Evolutionary conservation across 2,888 invertebrate species (phyloP).

Genomic region (Odontocolon sp.): DNA sequence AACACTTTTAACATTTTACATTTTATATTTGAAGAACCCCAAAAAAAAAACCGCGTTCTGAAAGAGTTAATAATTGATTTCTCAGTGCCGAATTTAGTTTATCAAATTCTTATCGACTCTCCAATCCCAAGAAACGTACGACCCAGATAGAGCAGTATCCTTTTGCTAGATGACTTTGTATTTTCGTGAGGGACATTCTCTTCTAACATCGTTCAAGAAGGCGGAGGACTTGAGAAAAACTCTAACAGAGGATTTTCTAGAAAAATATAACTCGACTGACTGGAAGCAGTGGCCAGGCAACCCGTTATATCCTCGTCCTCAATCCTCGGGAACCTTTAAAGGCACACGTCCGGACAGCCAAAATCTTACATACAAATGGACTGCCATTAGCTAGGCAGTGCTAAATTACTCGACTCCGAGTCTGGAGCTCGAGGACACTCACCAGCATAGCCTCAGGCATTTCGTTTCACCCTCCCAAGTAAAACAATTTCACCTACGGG

Average conservation of each 20-base stretch:
- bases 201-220: too few species aligned
- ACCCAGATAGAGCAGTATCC: too few species aligned
- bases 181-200: too few species aligned
- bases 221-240: neutral
- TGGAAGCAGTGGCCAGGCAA: neutral
- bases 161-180: too few species aligned
- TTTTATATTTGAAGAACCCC: too few species aligned
- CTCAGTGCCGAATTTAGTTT: too few species aligned
- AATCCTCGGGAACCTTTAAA: neutral
- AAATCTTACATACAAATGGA: conserved; percentile 42
- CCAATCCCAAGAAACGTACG: too few species aligned
- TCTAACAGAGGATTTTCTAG: neutral
- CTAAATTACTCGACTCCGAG: conserved; percentile 8
- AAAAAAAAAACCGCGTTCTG: too few species aligned
- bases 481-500: neutral
- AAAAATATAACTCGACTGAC: neutral
- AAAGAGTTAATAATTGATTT: too few species aligned
- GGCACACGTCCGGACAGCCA: conserved; percentile 2
- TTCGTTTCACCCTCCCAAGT: neutral
- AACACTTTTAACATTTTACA: too few species aligned
- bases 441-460: neutral
- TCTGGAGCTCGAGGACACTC: neutral
- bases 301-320: conserved; percentile 1
- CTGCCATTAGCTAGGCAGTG: conserved; percentile 23
- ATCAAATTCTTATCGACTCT: too few species aligned